These are phyloP conservation scores for Aphelenchoides fujianensis DNA, from an alignment of 1,140 invertebrate species.

Conservation along the genomic window DNA sequence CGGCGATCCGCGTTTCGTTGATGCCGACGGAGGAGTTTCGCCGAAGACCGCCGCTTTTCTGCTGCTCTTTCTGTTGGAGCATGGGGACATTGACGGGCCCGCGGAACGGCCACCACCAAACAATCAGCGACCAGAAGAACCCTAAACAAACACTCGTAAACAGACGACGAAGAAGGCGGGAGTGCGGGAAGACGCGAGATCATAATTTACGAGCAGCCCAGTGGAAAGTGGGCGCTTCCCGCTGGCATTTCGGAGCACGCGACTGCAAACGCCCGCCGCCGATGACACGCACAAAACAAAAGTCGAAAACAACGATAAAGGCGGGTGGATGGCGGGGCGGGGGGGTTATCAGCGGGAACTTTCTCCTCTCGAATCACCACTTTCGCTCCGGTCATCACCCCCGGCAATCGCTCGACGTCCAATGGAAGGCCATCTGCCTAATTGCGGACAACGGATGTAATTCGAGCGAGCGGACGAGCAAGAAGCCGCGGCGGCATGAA, in stretches of 20 bases:
- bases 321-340: background rate
- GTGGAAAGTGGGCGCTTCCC: no score
- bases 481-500: no score
- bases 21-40: conserved; percentile 31
- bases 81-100: background rate
- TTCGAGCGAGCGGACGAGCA: background rate
- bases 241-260: no score
- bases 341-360: background rate
- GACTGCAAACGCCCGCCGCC: no score
- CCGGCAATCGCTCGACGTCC: no score
- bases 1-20: conserved; percentile 52
- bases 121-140: no score
- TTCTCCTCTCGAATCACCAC: background rate
- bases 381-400: no score
- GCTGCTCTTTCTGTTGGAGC: conserved; percentile 10
- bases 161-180: no score
- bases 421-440: no score
- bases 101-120: no score
- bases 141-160: background rate
- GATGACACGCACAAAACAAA: background rate
- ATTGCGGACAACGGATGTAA: background rate
- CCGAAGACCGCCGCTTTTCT: background rate
- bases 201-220: background rate
- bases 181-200: no score
- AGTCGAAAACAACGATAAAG: no score